Conservation (phyloP, 2,888 invertebrate genomes). For the Stictocephala bisonia region DNA sequence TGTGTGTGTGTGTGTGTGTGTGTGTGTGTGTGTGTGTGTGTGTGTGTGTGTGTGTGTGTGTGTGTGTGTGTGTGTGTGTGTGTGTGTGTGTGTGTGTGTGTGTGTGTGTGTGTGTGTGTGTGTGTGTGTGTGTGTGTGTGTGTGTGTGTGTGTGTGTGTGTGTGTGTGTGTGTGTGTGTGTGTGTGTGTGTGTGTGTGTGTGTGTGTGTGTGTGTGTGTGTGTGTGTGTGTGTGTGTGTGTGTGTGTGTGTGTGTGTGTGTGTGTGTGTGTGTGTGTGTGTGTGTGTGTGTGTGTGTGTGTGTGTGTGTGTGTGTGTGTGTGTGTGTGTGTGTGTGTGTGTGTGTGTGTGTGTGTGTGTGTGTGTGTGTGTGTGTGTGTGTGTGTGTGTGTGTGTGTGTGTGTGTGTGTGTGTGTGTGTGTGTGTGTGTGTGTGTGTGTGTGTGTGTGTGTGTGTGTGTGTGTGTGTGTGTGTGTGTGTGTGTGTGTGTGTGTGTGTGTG, state of each 20-base stretch:
- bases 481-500: not conserved
- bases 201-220: not conserved
- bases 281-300: not conserved
- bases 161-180: not conserved
- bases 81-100: not conserved
- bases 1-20: constrained; percentile 4
- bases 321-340: not conserved
- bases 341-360: not conserved
- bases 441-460: not conserved
- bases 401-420: not conserved
- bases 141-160: not conserved
- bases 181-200: not conserved
- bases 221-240: not conserved
- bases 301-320: not conserved
- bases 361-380: not conserved
- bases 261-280: not conserved
- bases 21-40: constrained; percentile 6
- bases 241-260: not conserved
- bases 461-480: not conserved
- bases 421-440: not conserved
- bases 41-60: constrained; percentile 13
- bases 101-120: not conserved
- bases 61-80: constrained; percentile 13
- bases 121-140: not conserved
- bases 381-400: not conserved